Percentiles rank a stretch among this genome's conserved stretches.
These are phyloP conservation scores for Aspiorhynchus laticeps DNA, from an alignment of 2,113 vertebrate species.

Conservation along the genomic window DNA sequence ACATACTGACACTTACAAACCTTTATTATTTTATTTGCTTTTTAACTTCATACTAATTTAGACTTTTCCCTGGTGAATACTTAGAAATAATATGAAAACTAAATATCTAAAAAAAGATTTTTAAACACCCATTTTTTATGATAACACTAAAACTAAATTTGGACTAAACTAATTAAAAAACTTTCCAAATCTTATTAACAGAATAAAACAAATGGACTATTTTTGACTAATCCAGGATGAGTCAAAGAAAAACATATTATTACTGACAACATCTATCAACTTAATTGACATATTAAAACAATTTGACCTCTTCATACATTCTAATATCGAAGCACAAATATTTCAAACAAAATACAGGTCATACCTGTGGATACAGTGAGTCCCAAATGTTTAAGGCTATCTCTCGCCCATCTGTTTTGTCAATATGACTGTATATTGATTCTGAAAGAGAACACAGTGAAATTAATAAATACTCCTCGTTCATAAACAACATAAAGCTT, in stretches of 20 bases:
- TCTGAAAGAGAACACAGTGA: constrained; percentile 64
- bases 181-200: neutral
- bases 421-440: constrained; percentile 81
- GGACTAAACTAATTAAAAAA: neutral
- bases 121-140: neutral
- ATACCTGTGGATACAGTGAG: constrained; percentile 78
- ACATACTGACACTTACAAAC: neutral
- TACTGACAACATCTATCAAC: neutral
- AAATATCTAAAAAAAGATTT: neutral
- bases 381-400: constrained; percentile 84
- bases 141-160: neutral
- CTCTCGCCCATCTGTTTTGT: constrained; percentile 78
- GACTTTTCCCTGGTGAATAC: neutral
- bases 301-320: neutral
- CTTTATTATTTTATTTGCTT: neutral
- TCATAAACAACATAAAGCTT: neutral
- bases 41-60: neutral
- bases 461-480: constrained; percentile 3
- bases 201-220: neutral
- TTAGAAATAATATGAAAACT: neutral
- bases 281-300: neutral
- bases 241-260: neutral
- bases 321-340: neutral
- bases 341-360: neutral
- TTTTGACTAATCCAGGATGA: neutral